Percentiles rank a stretch among this genome's conserved stretches.
phyloP scores from a whole-genome alignment of 2,113 vertebrate genomes.

The Pantherophis guttatus region DNA sequence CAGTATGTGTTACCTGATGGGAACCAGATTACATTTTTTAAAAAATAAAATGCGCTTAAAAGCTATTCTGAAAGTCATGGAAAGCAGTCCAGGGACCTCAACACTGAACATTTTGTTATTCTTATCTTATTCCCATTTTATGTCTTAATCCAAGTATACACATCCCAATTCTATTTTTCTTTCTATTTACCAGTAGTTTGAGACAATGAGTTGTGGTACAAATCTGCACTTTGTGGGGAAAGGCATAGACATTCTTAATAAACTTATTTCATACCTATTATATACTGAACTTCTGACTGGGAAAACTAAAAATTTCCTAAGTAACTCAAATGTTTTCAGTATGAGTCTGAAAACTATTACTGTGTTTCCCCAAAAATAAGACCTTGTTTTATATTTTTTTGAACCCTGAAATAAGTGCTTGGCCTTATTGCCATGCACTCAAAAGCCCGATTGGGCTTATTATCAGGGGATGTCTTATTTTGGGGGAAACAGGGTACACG shows the following conservation, averaged over 20 bases:
- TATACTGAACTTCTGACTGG: background rate
- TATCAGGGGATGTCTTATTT: too few relatives aligned
- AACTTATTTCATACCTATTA: background rate
- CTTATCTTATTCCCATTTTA: background rate
- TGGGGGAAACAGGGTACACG: background rate
- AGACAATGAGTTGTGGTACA: background rate
- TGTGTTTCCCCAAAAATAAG: too few relatives aligned
- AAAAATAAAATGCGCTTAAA: background rate
- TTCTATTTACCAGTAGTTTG: background rate
- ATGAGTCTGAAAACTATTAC: background rate
- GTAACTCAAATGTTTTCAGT: background rate
- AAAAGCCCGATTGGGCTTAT: too few relatives aligned
- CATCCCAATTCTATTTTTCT: background rate
- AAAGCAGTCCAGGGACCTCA: background rate
- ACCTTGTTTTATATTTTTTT: too few relatives aligned
- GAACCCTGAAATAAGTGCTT: too few relatives aligned
- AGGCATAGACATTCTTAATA: background rate
- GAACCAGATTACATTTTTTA: background rate
- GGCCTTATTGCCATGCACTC: too few relatives aligned
- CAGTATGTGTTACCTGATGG: background rate
- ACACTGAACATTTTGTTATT: background rate
- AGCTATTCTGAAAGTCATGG: background rate
- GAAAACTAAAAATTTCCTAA: background rate
- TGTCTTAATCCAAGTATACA: background rate
- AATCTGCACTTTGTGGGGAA: background rate